Percentiles rank a stretch among this genome's conserved stretches.
These are phyloP conservation scores for Belonocnema kinseyi DNA, from an alignment of 1,140 invertebrate species.

Conservation along the genomic window DNA sequence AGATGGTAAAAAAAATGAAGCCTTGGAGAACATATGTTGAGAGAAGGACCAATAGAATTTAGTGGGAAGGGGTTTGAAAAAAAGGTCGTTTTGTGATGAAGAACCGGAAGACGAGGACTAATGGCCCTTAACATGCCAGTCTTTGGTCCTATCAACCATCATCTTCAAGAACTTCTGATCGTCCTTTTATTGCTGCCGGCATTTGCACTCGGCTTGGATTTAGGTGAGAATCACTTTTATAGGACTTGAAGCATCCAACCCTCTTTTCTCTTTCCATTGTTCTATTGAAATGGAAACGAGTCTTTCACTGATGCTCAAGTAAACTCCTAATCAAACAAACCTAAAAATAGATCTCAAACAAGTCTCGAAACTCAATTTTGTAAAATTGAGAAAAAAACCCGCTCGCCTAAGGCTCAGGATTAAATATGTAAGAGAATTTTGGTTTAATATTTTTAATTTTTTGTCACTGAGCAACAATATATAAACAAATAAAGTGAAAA, in stretches of 20 bases:
- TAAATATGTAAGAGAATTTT: too few species aligned
- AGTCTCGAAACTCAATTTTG: too few species aligned
- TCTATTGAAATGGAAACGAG: not conserved
- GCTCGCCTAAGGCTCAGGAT: too few species aligned
- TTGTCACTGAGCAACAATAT: too few species aligned
- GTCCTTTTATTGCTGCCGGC: constrained; percentile 61
- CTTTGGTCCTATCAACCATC: constrained; percentile 56
- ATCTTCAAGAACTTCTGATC: constrained; percentile 61
- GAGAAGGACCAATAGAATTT: constrained; percentile 40
- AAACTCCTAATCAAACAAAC: not conserved
- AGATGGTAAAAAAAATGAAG: constrained; percentile 54
- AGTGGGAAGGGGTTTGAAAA: constrained; percentile 32
- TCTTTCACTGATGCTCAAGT: not conserved
- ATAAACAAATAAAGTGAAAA: too few species aligned
- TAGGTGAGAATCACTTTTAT: constrained; percentile 62
- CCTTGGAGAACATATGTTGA: constrained; percentile 45
- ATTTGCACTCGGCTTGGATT: constrained; percentile 55
- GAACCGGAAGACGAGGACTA: constrained; percentile 61
- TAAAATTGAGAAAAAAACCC: too few species aligned
- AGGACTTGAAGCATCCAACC: constrained; percentile 41
- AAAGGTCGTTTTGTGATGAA: constrained; percentile 63
- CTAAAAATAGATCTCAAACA: not conserved
- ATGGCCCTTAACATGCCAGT: constrained; percentile 69
- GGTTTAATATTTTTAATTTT: too few species aligned
- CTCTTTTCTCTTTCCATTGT: constrained; percentile 18